A percentile compares a stretch with the other conserved stretches of the same genome.
These are phyloP conservation scores for Lepidurus apus DNA, from an alignment of 1,140 invertebrate species.

Conservation along the genomic window DNA sequence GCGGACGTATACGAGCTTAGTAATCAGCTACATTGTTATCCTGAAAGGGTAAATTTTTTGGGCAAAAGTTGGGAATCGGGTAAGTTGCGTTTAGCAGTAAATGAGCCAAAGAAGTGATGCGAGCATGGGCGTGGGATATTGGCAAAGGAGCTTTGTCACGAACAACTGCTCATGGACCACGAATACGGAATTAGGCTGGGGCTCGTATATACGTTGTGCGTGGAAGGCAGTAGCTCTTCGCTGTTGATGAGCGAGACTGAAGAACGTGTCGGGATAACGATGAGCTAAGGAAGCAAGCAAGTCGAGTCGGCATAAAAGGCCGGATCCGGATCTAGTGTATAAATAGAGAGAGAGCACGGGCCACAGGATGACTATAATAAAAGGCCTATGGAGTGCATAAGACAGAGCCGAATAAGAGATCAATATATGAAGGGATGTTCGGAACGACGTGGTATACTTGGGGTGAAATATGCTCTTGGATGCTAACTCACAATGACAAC, in stretches of 20 bases:
- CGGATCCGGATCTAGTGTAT: background rate
- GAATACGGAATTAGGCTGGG: background rate
- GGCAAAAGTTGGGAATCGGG: background rate
- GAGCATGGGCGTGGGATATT: background rate
- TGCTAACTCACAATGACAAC: background rate
- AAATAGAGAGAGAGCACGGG: background rate
- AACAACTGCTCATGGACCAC: background rate
- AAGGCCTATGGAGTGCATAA: background rate
- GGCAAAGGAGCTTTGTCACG: conserved; percentile 1
- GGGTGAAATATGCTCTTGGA: background rate
- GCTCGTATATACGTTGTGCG: background rate
- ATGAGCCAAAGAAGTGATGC: background rate
- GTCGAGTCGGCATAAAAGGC: conserved; percentile 7
- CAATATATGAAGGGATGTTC: background rate
- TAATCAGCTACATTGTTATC: too few relatives aligned
- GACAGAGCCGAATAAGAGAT: background rate
- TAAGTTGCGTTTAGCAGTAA: background rate
- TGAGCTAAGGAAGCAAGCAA: conserved; percentile 7
- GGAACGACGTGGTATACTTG: background rate
- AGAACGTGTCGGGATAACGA: conserved; percentile 9
- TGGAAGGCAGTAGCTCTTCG: background rate
- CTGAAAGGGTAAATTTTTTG: background rate
- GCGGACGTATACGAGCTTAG: too few relatives aligned
- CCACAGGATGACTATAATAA: background rate
- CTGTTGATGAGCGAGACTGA: background rate